Base-by-base conservation (phyloP, 2,113 vertebrate genomes). In the Chamaetylas fuelleborni region DNA sequence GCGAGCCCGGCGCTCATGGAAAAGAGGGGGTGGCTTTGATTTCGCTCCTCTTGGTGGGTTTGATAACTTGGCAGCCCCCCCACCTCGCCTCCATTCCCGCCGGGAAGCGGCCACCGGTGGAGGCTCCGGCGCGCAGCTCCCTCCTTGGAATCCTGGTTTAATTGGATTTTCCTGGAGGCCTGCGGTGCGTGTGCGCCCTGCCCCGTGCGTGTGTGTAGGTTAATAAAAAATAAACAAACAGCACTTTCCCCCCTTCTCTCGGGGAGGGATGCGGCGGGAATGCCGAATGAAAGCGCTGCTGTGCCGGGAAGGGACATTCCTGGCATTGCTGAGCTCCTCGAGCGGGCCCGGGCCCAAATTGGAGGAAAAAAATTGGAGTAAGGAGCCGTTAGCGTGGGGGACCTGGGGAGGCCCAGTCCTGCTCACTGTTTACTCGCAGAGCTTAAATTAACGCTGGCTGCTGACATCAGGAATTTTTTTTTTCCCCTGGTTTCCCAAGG, bases 161-260 rank as follows among this genome's bases (percentile, higher is more conserved):
- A 89, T 95, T 92, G 47, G 91, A 78, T 95, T 91, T 96, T 87
- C 91, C 88, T 1, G 72, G 91, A 74, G 97, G 93, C 78, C 53
- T 4, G 72, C 72, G 45, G 83, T 86, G 95, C 69, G 66, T 90
- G 88, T n/a, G 82, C 71, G 11, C 23, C 91, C 88, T 58, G 72
- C 89, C 81, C 67, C 79, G 92, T 51, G 94, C 65, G 86, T 31
- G 66, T 6, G 72, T 62, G 45, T 48, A 96, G 88, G 94, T 90
- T 96, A 95, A 96, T 92, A 67, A 66, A 94, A 97, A 92, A 95
- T 96, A 96, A 97, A 95, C 92, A 90, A 93, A 92, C 78, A 58
- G 56, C 57, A 8, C 95, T 64, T 82, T 73, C 60, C n/a, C 29
- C 70, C 71, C 36, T 34, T 24, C 28, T 23, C 15, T 11, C 18